Base-by-base conservation (phyloP, 1,140 invertebrate species). In the Calycopis cecrops region DNA sequence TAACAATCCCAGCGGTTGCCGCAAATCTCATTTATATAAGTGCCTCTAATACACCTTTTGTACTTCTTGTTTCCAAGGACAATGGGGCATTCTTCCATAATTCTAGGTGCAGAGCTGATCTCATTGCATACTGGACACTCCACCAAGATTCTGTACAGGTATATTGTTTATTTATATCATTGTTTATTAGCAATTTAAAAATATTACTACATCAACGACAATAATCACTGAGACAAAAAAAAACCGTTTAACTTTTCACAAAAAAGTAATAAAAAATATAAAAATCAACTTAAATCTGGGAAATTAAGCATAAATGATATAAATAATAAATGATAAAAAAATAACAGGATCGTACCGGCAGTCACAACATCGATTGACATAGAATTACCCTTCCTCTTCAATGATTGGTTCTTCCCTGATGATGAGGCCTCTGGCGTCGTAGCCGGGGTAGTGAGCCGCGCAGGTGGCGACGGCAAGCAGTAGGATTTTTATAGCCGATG, bases 1-100 rank as follows among this genome's bases (percentile, higher is more conserved):
- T 72, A 81, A 58, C 81, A 85, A 49, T 85, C 81, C 7, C 60
- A 55, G 1, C 73, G 73, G 40, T 75, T 69, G 49, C 76, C 79
- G 58, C 81, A 85, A 1, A 76, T 65, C 14, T 74, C 67, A 55
- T 82, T 85, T 37, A 69, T 54, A 54, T 83, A 83, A 1, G 71
- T 79, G 11, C 78, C 78, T 28, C 59, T 60, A 7, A 57, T 56
- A 56, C 82, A 85, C 35, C 60, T 65, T 57, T 83, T 85, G 54
- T 67, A 83, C 18, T 56, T 58, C 60, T 81, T 79, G 52, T 73
- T 67, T 1, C 67, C 75, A 48, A 53, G 70, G 17, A 52, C 44
- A 35, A 82, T 67, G 51, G 68, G 63, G 53, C 79, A 83, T 35
- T 73, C 57, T 55, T 85, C 79, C n/a, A 17, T 61, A 64, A 47